Evolutionary conservation across 2,888 invertebrate genomes (phyloP), one percentile per base, ranked within the genome.

Genomic region (Cataglyphis cursor): DNA sequence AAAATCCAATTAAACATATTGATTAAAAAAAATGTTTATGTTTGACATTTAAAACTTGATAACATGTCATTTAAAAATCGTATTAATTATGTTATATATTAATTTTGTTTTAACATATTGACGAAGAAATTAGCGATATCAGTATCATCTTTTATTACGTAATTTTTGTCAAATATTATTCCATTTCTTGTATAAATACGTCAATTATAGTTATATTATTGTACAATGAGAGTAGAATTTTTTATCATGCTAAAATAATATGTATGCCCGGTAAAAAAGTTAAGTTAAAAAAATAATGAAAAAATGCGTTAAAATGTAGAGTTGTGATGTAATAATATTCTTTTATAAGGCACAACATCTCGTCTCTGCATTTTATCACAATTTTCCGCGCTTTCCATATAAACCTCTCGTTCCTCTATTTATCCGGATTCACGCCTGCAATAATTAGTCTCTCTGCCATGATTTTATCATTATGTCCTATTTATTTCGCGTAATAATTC

Each of bases 401-500:
- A 38, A 76, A 12, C 18, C 18, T 48, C 6, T 10, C 21, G 8
- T 70, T 59, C 54, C 3, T 12, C 38, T 54, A 75, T 65, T 65
- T 38, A 41, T n/a, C 28, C 51, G 12, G 3, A 66, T 54, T 75
- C 15, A 65, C 24, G 24, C 24, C 10, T 6, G 35, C 31, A 35
- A 59, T 78, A 78, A 70, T 78, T 59, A 70, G 9, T 44, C 59
- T 48, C 44, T 68, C 10, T 21, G 18, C 8, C 38, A 38, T n/a
- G 70, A 70, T 78, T 70, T 35, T 24, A 78, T 70, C 70, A 31
- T 31, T 15, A 3, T 44, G 31, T 18, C 15, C 28, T 44, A 59
- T 61, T 78, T 44, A 78, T 38, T 18, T 18, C 12, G 70, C 59
- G 35, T 18, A 44, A 70, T 38, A 70, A 80, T 66, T 54, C 9